phyloP scores from a whole-genome alignment of 2,113 vertebrate genomes.

The Psittacara wagleri region DNA sequence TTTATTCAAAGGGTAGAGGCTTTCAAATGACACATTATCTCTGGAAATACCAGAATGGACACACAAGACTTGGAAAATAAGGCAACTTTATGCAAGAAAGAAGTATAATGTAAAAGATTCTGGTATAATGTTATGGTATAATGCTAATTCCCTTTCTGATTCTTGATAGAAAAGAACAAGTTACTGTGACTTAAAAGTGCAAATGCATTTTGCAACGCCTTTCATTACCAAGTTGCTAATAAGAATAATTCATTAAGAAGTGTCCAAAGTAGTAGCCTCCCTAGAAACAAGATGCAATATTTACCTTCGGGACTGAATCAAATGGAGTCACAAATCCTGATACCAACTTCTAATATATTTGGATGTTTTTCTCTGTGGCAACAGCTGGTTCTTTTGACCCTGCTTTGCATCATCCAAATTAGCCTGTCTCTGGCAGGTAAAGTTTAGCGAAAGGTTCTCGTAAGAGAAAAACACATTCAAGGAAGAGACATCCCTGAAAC shows the following conservation, averaged over 20 bases:
- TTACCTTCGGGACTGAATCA: conserved; percentile 13
- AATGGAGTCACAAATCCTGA: conserved; percentile 4
- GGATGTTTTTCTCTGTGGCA: background rate
- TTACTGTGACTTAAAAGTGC: conserved; percentile 1
- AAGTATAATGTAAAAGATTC: background rate
- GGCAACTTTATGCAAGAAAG: background rate
- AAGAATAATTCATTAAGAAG: conserved; percentile 6
- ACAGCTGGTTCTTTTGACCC: background rate
- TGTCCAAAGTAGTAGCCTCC: background rate
- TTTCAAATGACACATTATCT: background rate
- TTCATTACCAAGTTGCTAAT: conserved; percentile 36
- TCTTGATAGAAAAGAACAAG: background rate
- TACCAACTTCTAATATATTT: background rate
- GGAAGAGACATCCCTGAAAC: background rate
- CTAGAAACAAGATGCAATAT: background rate
- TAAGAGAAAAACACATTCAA: background rate
- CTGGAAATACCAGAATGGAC: background rate
- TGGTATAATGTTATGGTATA: background rate
- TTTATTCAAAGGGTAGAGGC: background rate
- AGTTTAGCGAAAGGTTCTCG: background rate
- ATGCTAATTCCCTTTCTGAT: background rate
- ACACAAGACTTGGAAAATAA: background rate
- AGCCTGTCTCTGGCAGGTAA: background rate
- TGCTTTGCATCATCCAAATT: conserved; percentile 44
- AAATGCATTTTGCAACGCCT: conserved; percentile 24